Percentiles rank a stretch among this genome's conserved stretches.
Conservation (phyloP, 2,797 vertebrate genomes). For the Ctenopoma multispine region DNA sequence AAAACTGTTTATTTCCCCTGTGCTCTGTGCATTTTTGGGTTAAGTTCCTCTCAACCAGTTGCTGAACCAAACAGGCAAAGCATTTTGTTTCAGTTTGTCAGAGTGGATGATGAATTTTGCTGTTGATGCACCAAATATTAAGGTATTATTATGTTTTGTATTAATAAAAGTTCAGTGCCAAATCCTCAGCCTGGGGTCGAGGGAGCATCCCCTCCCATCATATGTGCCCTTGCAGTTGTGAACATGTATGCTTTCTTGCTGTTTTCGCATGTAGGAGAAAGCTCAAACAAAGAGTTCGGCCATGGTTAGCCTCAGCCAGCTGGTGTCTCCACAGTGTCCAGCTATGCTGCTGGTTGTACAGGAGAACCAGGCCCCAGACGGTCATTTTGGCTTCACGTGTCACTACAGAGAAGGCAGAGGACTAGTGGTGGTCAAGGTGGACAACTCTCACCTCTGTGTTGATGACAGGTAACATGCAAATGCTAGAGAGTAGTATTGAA, state of each 20-base stretch:
- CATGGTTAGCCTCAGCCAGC: constrained; percentile 73
- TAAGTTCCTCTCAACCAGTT: too few relatives aligned
- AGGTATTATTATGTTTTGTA: too few relatives aligned
- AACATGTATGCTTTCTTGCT: background rate
- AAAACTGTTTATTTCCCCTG: too few relatives aligned
- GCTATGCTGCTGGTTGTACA: constrained; percentile 79
- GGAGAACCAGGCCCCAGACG: constrained; percentile 64
- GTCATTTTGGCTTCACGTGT: constrained; percentile 75
- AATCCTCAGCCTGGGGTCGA: background rate
- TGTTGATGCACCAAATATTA: too few relatives aligned
- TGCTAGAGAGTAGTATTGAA: too few relatives aligned
- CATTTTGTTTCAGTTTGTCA: too few relatives aligned
- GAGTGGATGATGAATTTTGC: too few relatives aligned
- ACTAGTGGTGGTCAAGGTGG: constrained; percentile 71
- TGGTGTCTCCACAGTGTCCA: constrained; percentile 78
- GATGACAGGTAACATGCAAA: constrained; percentile 78
- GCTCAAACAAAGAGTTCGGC: constrained; percentile 49
- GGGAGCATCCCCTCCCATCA: too few relatives aligned
- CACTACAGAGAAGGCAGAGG: constrained; percentile 63
- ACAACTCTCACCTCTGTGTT: constrained; percentile 70
- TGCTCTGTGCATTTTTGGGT: too few relatives aligned
- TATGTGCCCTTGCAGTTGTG: background rate
- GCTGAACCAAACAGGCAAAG: too few relatives aligned
- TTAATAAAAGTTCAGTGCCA: too few relatives aligned
- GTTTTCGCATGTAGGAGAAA: constrained; percentile 71